These are phyloP conservation scores for Psittacula cyanocephala DNA, from an alignment of 2,113 vertebrate species.

Conservation along the genomic window DNA sequence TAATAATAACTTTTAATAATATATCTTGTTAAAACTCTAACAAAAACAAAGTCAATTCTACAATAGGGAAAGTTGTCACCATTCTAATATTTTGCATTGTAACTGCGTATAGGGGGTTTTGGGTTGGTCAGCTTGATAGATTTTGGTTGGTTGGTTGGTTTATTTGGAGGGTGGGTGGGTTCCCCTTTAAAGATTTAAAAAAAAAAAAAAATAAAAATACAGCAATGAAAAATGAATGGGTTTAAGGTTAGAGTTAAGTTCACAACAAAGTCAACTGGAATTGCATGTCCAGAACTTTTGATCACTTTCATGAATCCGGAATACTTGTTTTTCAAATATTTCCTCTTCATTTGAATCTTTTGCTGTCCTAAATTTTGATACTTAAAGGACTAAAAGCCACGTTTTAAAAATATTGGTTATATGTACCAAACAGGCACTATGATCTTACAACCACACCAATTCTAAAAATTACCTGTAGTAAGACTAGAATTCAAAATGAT, in stretches of 20 bases:
- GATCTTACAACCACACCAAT: background rate
- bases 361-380: background rate
- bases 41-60: background rate
- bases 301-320: background rate
- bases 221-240: background rate
- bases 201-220: background rate
- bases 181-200: background rate
- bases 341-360: background rate
- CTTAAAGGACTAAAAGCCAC: background rate
- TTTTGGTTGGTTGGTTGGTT: background rate
- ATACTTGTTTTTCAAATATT: background rate
- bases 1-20: background rate
- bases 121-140: background rate
- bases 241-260: background rate
- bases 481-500: background rate
- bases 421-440: background rate
- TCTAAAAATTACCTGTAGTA: background rate
- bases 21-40: background rate
- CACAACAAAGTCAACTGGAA: background rate
- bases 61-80: background rate
- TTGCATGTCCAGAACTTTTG: background rate
- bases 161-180: rapidly evolving
- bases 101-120: background rate
- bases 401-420: background rate
- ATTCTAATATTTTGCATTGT: background rate